These are phyloP conservation scores for Nephotettix cincticeps DNA, from an alignment of 1,140 invertebrate species.

Conservation along the genomic window DNA sequence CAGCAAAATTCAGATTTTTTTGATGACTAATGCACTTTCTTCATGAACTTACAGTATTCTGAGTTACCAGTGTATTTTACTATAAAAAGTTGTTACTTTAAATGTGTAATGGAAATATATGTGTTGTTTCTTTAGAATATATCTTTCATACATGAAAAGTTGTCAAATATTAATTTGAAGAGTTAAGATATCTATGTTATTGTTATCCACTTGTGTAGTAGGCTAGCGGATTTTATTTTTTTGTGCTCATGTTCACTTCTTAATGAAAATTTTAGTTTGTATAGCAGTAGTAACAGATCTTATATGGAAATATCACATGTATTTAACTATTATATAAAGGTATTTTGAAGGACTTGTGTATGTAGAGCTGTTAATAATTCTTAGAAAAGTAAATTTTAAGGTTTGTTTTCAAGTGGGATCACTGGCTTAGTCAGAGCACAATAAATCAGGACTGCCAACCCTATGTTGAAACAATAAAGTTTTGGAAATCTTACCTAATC, in stretches of 20 bases:
- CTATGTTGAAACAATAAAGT: no score
- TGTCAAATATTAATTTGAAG: conserved; percentile 1
- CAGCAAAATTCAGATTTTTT: no score
- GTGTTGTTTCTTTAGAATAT: not conserved
- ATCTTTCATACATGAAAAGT: conserved; percentile 8
- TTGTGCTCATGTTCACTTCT: not conserved
- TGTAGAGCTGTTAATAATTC: conserved; percentile 11
- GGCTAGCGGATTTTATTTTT: conserved; percentile 17
- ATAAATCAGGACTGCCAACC: no score
- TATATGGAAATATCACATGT: conserved; percentile 1
- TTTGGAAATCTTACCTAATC: no score
- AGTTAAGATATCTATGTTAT: not conserved
- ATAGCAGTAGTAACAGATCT: not conserved
- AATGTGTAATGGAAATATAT: not conserved
- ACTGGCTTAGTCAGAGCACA: not conserved
- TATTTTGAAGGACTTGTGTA: not conserved
- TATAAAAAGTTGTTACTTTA: not conserved
- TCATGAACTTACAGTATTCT: not conserved
- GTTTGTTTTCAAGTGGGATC: not conserved
- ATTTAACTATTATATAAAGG: not conserved
- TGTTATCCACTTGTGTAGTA: conserved; percentile 11
- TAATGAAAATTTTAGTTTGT: not conserved
- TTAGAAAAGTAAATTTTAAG: conserved; percentile 6
- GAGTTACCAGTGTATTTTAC: not conserved
- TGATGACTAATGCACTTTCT: no score